A percentile compares a stretch with the other conserved stretches of the same genome.
phyloP scores from a whole-genome alignment of 2,797 vertebrate species.

The Tangara arthus region DNA sequence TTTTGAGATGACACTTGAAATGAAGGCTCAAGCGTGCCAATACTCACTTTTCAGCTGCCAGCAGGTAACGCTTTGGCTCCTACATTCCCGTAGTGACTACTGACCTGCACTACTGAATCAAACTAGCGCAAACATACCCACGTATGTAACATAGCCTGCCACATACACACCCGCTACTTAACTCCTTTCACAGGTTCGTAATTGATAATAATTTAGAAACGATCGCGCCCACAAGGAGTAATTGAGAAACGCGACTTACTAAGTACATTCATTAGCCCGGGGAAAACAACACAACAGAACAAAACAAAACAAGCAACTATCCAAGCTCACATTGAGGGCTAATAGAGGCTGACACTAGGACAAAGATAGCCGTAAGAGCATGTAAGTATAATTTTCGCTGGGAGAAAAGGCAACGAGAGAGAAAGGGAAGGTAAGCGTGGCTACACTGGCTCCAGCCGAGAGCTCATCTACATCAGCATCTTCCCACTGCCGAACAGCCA shows the following conservation, averaged over 20 bases:
- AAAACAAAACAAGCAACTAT: not conserved
- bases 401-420: not conserved
- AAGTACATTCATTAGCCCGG: not conserved
- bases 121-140: not conserved
- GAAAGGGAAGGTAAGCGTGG: fast-evolving
- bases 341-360: not conserved
- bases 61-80: not conserved
- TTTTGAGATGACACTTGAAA: not conserved
- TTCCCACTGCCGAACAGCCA: fast-evolving
- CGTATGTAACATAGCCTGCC: not conserved
- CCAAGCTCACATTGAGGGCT: not conserved
- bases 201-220: not conserved
- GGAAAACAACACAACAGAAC: not conserved
- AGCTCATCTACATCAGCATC: fast-evolving
- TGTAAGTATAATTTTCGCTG: not conserved
- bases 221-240: not conserved
- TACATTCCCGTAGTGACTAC: not conserved
- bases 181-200: not conserved
- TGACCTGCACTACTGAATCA: not conserved
- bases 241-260: not conserved
- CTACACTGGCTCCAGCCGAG: fast-evolving
- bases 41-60: not conserved
- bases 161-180: not conserved
- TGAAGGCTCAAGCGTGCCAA: fast-evolving
- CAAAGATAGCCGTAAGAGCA: fast-evolving